These are phyloP conservation scores for Pristionchus fissidentatus DNA, from an alignment of 2,888 invertebrate species.

Conservation along the genomic window DNA sequence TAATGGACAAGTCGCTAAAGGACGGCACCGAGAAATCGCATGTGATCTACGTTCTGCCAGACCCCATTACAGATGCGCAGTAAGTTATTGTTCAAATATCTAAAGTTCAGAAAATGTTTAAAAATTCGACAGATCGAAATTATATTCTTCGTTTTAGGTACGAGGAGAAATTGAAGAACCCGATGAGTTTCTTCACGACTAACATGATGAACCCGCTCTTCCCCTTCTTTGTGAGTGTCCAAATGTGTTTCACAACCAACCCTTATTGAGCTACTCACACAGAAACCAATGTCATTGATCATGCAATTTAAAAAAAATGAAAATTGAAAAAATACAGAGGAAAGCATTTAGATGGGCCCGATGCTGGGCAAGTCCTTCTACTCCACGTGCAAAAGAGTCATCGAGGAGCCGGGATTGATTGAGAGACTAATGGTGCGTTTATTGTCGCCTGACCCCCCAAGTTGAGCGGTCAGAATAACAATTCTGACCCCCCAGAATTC, in stretches of 20 bases:
- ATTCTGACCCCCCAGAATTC: no score
- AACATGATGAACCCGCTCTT: background rate
- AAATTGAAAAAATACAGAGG: background rate
- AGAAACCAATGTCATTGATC: background rate
- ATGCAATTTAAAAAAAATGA: background rate
- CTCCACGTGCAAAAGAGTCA: background rate
- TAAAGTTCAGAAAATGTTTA: background rate
- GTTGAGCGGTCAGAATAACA: no score
- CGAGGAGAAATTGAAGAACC: background rate
- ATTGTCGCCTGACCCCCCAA: no score
- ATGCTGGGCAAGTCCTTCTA: background rate
- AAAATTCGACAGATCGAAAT: no score
- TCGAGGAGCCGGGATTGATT: background rate
- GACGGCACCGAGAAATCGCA: constrained; percentile 18
- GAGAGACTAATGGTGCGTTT: background rate
- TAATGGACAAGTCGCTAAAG: background rate
- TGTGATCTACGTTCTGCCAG: background rate
- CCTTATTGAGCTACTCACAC: background rate
- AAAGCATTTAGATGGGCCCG: background rate
- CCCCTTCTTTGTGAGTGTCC: background rate
- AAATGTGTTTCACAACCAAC: no score
- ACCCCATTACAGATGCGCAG: background rate
- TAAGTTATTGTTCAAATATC: background rate
- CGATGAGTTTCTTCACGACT: background rate
- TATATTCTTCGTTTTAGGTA: no score